Conservation (phyloP, 1,140 invertebrate species). For the Pogonus chalceus region DNA sequence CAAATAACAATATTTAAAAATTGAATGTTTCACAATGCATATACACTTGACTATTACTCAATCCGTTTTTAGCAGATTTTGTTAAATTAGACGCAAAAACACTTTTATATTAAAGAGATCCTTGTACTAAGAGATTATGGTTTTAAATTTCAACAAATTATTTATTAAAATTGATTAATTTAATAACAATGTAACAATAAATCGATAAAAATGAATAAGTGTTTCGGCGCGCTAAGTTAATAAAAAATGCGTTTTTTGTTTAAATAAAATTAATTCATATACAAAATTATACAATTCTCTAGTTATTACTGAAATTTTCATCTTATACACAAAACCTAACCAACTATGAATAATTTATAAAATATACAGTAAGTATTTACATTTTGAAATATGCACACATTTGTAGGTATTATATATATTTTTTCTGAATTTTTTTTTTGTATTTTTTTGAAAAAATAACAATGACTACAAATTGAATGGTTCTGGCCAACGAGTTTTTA, state of each 20-base stretch:
- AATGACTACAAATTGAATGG: conserved; percentile 24
- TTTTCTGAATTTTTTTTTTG: conserved; percentile 24
- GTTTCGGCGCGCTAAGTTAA: too few species aligned
- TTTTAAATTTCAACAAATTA: too few species aligned
- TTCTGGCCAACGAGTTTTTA: conserved; percentile 8
- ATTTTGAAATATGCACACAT: conserved; percentile 1
- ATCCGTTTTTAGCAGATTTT: too few species aligned
- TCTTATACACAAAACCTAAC: conserved; percentile 2
- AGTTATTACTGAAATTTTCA: not conserved
- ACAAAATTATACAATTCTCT: conserved; percentile 2
- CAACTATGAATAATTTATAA: conserved; percentile 33
- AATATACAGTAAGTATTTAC: conserved; percentile 23
- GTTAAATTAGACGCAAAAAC: too few species aligned
- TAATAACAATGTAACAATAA: too few species aligned
- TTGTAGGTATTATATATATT: conserved; percentile 13
- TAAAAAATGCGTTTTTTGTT: too few species aligned
- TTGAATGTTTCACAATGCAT: conserved; percentile 3
- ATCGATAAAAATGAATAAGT: too few species aligned
- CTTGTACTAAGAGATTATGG: too few species aligned
- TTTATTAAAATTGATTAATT: too few species aligned
- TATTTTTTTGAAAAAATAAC: conserved; percentile 30
- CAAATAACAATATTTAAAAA: conserved; percentile 5
- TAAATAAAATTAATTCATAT: conserved; percentile 2
- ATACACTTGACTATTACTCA: conserved; percentile 3
- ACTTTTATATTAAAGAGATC: too few species aligned